Conservation (phyloP, 2,797 vertebrate species). For the Iguana delicatissima region DNA sequence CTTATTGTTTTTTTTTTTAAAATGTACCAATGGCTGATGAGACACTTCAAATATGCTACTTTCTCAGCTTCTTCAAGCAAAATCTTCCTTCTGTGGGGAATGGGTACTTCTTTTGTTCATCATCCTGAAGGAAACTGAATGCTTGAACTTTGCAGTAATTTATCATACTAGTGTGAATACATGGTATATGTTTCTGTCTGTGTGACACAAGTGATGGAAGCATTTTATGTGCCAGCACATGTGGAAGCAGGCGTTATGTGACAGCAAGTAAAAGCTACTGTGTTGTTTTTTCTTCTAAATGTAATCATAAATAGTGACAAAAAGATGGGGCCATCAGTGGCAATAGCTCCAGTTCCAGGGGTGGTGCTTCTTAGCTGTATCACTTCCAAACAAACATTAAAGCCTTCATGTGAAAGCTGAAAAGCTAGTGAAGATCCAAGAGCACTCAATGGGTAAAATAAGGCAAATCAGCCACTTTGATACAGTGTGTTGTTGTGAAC, state of each 20-base stretch:
- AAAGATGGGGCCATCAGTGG: not conserved
- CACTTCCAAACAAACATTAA: not conserved
- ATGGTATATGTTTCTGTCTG: not conserved
- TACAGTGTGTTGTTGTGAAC: not conserved
- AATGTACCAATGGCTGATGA: not conserved
- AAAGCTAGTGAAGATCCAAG: not conserved
- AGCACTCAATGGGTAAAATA: not conserved
- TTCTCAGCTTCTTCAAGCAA: not conserved
- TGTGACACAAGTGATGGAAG: not conserved
- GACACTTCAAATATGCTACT: not conserved
- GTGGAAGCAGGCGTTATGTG: no score
- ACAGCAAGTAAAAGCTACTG: no score
- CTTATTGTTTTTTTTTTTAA: not conserved
- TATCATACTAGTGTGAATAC: not conserved
- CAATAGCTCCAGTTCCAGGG: not conserved
- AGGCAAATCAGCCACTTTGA: not conserved
- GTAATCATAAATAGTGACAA: not conserved
- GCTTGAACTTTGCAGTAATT: not conserved
- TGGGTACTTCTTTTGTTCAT: no score
- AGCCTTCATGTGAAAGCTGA: not conserved
- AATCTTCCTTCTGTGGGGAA: not conserved
- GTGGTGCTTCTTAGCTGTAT: not conserved
- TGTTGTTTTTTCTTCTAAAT: not conserved
- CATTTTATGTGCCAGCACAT: not conserved
- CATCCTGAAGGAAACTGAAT: not conserved